A percentile compares a stretch with the other conserved stretches of the same genome.
These are phyloP conservation scores for Astropecten irregularis DNA, from an alignment of 53 echinoderm and acorn worm species.

Conservation along the genomic window DNA sequence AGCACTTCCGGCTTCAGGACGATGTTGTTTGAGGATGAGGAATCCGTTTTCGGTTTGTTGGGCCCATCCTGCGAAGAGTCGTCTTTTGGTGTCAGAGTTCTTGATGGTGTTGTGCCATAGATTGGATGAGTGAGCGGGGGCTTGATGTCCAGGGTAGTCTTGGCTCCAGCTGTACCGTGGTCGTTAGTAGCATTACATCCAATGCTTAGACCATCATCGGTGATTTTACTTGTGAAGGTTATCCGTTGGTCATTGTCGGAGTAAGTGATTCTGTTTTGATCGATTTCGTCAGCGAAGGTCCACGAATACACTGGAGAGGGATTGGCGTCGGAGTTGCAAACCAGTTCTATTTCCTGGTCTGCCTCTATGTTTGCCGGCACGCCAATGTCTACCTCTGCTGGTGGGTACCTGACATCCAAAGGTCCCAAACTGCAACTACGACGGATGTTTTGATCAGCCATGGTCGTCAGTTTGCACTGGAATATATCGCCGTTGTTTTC, in stretches of 20 bases:
- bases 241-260: constrained; percentile 49
- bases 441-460: constrained; percentile 53
- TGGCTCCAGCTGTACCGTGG: constrained; percentile 45
- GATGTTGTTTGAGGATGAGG: constrained; percentile 4
- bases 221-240: constrained; percentile 43
- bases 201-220: constrained; percentile 70
- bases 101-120: constrained; percentile 49
- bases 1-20: constrained; percentile 66
- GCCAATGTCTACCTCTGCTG: constrained; percentile 55
- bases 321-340: constrained; percentile 74
- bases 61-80: constrained; percentile 22
- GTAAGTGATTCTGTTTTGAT: constrained; percentile 41
- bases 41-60: constrained; percentile 50
- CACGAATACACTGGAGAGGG: constrained; percentile 70
- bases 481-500: constrained; percentile 72
- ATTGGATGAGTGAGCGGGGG: constrained; percentile 18
- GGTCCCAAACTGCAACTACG: constrained; percentile 75
- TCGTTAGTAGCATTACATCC: constrained; percentile 84
- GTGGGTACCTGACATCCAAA: constrained; percentile 63
- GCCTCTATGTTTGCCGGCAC: constrained; percentile 22
- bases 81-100: constrained; percentile 26
- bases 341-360: constrained; percentile 60
- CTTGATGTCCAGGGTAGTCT: constrained; percentile 33
- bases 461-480: constrained; percentile 76
- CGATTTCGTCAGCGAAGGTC: constrained; percentile 59